These are phyloP conservation scores for Dolichopus griseipennis DNA, from an alignment of 2,888 invertebrate species.

Conservation along the genomic window DNA sequence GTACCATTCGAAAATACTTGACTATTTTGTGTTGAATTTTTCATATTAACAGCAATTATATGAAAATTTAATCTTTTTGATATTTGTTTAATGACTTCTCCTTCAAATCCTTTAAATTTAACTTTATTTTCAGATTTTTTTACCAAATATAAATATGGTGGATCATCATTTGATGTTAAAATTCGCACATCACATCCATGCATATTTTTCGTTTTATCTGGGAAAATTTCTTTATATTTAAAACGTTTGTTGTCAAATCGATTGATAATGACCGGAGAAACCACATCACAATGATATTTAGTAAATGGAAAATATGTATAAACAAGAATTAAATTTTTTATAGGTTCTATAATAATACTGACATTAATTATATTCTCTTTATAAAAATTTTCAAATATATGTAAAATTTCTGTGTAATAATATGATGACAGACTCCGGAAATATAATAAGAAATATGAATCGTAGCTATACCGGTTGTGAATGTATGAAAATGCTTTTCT, in stretches of 20 bases:
- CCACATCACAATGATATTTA: conserved; percentile 2
- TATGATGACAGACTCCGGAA: neutral
- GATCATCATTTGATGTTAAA: conserved; percentile 13
- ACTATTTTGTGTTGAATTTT: neutral
- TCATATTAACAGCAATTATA: neutral
- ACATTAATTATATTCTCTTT: conserved; percentile 7
- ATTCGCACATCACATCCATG: conserved; percentile 12
- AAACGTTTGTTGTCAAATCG: neutral
- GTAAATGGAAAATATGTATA: conserved; percentile 13
- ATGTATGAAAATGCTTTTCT: neutral
- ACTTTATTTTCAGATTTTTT: neutral
- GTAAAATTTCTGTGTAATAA: neutral
- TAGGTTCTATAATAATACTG: conserved; percentile 2
- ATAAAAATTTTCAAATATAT: conserved; percentile 7
- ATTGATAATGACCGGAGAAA: neutral
- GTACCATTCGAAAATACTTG: conserved; percentile 14
- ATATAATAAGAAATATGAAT: neutral
- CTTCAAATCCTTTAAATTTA: conserved; percentile 15
- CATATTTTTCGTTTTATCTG: conserved; percentile 15
- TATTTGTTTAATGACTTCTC: conserved; percentile 14
- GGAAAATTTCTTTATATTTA: conserved; percentile 9
- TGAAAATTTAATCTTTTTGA: conserved; percentile 14
- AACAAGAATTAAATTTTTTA: neutral
- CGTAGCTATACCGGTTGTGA: neutral
- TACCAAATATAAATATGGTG: conserved; percentile 15